These are phyloP conservation scores for Coracias cyanogaster DNA, from an alignment of 2,797 vertebrate species.

Conservation along the genomic window DNA sequence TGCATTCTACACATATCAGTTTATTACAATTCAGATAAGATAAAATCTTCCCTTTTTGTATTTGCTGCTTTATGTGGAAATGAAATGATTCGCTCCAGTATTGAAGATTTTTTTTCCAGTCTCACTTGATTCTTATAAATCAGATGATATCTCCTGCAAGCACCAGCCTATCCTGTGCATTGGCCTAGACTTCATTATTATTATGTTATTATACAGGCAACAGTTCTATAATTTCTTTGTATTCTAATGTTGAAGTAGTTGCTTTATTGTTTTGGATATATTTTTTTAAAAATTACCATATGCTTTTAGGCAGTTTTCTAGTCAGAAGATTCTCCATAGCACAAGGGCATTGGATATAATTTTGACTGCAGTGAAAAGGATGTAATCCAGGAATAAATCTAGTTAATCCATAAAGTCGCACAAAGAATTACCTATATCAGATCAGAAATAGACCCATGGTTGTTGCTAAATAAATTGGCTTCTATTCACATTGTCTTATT, in stretches of 20 bases:
- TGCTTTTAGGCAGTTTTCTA: not conserved
- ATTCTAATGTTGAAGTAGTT: not conserved
- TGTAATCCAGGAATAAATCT: not conserved
- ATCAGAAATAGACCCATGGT: not conserved
- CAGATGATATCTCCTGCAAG: not conserved
- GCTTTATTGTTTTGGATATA: not conserved
- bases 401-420: not conserved
- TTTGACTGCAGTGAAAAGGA: not conserved
- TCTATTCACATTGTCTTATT: not conserved
- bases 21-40: not conserved
- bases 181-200: not conserved
- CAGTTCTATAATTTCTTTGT: not conserved
- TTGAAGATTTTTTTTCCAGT: not conserved
- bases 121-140: not conserved
- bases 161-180: not conserved
- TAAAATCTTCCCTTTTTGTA: not conserved
- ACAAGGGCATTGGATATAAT: not conserved
- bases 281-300: not conserved
- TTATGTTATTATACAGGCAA: not conserved
- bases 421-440: not conserved
- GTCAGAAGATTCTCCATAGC: not conserved
- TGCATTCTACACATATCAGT: not conserved
- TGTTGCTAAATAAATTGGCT: not conserved
- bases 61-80: not conserved
- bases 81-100: not conserved